These are phyloP conservation scores for Anhinga rufa DNA, from an alignment of 2,113 vertebrate genomes.

Conservation along the genomic window DNA sequence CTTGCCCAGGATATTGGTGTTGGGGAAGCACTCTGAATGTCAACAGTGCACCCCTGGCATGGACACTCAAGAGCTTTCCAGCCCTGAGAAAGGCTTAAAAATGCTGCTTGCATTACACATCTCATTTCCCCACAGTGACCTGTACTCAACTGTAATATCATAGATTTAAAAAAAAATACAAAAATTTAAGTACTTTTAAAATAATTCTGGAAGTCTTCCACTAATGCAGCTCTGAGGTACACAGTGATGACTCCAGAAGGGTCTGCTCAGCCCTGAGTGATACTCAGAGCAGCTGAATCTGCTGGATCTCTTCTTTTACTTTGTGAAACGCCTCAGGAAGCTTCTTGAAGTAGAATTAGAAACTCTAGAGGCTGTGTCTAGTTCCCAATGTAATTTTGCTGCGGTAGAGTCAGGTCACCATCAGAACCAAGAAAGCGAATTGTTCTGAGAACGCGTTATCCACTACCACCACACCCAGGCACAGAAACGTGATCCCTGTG, in stretches of 20 bases:
- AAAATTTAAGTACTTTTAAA: not conserved
- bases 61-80: not conserved
- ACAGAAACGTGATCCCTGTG: rapidly evolving
- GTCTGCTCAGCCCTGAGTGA: not conserved
- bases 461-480: not conserved
- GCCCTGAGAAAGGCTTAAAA: not conserved
- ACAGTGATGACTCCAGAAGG: not conserved
- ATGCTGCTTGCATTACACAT: not conserved
- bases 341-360: not conserved
- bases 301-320: not conserved
- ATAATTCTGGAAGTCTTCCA: not conserved
- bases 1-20: rapidly evolving
- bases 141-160: not conserved
- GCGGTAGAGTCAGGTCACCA: not conserved
- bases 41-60: rapidly evolving
- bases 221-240: not conserved
- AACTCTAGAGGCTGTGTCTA: not conserved
- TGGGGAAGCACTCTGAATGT: not conserved
- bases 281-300: not conserved
- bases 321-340: not conserved
- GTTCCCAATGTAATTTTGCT: not conserved
- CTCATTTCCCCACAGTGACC: not conserved
- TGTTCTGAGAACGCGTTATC: rapidly evolving
- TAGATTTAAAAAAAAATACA: not conserved
- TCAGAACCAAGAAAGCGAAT: not conserved